These are phyloP conservation scores for Erebia epiphron DNA, from an alignment of 2,888 invertebrate genomes.

Conservation along the genomic window DNA sequence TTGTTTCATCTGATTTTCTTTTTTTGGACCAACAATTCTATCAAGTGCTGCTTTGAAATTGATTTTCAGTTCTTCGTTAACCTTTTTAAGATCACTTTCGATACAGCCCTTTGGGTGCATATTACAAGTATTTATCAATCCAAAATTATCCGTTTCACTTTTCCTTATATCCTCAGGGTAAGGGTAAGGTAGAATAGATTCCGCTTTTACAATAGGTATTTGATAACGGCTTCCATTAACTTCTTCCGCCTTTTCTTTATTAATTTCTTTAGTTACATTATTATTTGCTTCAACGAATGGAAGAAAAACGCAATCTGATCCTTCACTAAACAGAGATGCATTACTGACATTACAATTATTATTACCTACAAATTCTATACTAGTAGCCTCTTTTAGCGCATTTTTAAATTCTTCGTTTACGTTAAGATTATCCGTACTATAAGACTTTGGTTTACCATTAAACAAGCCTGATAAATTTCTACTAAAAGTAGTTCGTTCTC, in stretches of 20 bases:
- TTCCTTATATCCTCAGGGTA: constrained; percentile 57
- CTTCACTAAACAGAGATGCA: constrained; percentile 61
- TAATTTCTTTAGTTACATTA: constrained; percentile 44
- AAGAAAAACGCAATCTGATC: constrained; percentile 66
- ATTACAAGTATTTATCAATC: constrained; percentile 42
- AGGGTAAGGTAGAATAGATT: constrained; percentile 60
- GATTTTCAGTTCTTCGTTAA: constrained; percentile 64
- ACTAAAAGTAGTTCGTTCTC: constrained; percentile 58
- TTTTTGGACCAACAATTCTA: constrained; percentile 60
- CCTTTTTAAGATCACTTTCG: constrained; percentile 65
- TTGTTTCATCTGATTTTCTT: constrained; percentile 23
- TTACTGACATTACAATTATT: constrained; percentile 55
- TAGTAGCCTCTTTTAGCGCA: constrained; percentile 68
- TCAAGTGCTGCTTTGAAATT: constrained; percentile 71
- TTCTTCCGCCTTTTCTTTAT: constrained; percentile 31
- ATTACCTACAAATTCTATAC: constrained; percentile 63
- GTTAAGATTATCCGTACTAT: constrained; percentile 70
- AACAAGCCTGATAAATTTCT: constrained; percentile 60
- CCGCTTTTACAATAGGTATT: constrained; percentile 62
- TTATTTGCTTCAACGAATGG: constrained; percentile 57
- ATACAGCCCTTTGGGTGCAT: constrained; percentile 49
- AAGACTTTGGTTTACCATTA: constrained; percentile 74
- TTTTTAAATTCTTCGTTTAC: constrained; percentile 57
- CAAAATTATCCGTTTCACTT: constrained; percentile 13
- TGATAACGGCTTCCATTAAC: constrained; percentile 32